phyloP scores from a whole-genome alignment of 2,113 vertebrate species.

The Protobothrops mucrosquamatus region DNA sequence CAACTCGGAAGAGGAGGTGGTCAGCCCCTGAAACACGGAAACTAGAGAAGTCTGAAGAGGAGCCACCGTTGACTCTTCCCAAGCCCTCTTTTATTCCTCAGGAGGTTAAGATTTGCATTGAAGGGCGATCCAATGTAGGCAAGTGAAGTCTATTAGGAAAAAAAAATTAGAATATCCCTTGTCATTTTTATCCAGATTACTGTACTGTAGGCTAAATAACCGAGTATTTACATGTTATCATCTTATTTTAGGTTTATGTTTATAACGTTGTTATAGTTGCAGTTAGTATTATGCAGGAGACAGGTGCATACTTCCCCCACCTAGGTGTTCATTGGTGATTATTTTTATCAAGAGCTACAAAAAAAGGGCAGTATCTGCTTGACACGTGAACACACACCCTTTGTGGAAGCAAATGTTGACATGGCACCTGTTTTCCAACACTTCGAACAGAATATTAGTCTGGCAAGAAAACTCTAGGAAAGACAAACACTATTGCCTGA shows the following conservation, averaged over 20 bases:
- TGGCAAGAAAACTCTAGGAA: conserved; percentile 56
- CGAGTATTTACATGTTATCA: conserved; percentile 92
- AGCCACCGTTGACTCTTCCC: conserved; percentile 92
- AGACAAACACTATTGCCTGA: conserved; percentile 7
- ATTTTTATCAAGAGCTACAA: conserved; percentile 55
- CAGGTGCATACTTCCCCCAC: conserved; percentile 78
- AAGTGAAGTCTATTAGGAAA: conserved; percentile 80
- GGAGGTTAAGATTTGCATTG: conserved; percentile 98
- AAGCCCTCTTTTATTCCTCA: conserved; percentile 97
- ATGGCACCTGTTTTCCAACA: conserved; percentile 58
- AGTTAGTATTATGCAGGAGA: conserved; percentile 82
- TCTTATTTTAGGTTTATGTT: conserved; percentile 86
- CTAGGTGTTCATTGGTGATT: conserved; percentile 66
- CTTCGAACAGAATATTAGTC: conserved; percentile 58
- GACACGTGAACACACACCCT: conserved; percentile 34
- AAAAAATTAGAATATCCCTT: conserved; percentile 69
- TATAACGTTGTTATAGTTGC: conserved; percentile 85
- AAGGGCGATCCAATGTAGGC: conserved; percentile 96
- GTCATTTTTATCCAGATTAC: conserved; percentile 86
- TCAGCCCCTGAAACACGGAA: conserved; percentile 95
- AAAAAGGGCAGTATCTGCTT: conserved; percentile 65
- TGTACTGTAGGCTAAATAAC: conserved; percentile 88
- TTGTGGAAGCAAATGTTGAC: conserved; percentile 62
- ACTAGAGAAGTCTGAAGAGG: conserved; percentile 91
- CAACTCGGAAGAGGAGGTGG: conserved; percentile 93